These are phyloP conservation scores for Brachystomella parvula DNA, from an alignment of 1,140 invertebrate genomes.

Conservation along the genomic window DNA sequence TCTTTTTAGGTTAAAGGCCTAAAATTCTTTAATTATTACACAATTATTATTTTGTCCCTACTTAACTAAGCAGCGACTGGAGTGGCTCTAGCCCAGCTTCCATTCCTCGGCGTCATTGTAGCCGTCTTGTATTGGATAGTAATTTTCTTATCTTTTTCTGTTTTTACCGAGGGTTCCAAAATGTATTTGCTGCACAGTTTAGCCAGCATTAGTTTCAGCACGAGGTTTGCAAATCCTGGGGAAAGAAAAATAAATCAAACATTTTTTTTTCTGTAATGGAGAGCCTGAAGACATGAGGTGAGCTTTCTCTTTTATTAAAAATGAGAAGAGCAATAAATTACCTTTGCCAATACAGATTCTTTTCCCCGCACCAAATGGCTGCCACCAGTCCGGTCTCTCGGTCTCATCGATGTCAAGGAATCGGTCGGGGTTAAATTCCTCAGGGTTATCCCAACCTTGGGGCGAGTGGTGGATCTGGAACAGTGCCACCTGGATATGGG, in stretches of 20 bases:
- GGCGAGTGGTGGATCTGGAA: constrained; percentile 18
- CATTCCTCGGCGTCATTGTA: constrained; percentile 28
- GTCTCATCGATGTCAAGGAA: constrained; percentile 3
- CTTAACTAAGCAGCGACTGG: not conserved
- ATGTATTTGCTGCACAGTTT: not conserved
- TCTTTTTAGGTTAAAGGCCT: too few relatives aligned
- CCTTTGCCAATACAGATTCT: constrained; percentile 19
- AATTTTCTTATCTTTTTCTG: constrained; percentile 10
- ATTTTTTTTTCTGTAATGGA: too few relatives aligned
- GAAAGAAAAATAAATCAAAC: not conserved
- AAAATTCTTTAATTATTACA: too few relatives aligned
- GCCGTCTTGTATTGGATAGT: constrained; percentile 26
- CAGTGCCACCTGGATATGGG: constrained; percentile 25
- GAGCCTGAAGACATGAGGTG: not conserved
- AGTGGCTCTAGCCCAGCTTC: constrained; percentile 6
- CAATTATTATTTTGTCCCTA: too few relatives aligned
- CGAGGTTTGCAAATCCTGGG: constrained; percentile 16
- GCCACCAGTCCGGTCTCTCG: not conserved
- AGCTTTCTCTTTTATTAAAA: not conserved
- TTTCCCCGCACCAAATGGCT: constrained; percentile 23
- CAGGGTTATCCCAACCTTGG: constrained; percentile 15
- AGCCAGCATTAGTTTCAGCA: constrained; percentile 14
- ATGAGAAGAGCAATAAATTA: too few relatives aligned
- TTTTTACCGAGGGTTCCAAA: not conserved
- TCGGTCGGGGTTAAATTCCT: constrained; percentile 20